phyloP scores from a whole-genome alignment of 2,797 vertebrate genomes.

The Scolopax rusticola region DNA sequence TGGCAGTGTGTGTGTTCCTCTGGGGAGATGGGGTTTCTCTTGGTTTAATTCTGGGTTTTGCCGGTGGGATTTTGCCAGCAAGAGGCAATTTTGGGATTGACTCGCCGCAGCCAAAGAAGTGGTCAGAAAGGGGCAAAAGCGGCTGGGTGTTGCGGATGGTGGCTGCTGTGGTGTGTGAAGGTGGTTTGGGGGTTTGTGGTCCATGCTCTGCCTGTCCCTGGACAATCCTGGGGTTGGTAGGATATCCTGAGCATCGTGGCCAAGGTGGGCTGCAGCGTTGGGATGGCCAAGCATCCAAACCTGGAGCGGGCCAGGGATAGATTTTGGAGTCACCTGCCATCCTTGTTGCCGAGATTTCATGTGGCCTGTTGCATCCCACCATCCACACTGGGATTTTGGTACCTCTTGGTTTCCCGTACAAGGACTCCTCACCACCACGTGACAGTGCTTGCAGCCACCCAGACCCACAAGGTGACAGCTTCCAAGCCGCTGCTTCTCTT shows the following conservation, averaged over 20 bases:
- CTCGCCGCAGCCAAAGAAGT: not conserved
- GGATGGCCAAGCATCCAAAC: not conserved
- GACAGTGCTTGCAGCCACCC: not conserved
- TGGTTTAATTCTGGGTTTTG: not conserved
- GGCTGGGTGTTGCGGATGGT: rapidly evolving
- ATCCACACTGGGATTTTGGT: not conserved
- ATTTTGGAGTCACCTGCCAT: not conserved
- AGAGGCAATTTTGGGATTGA: not conserved
- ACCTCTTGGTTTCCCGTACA: not conserved
- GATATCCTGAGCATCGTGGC: not conserved
- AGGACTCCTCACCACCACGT: not conserved
- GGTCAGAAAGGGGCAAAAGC: not conserved
- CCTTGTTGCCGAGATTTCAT: not conserved
- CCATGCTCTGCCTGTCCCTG: not conserved
- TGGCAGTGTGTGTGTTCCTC: rapidly evolving
- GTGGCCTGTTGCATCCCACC: not conserved
- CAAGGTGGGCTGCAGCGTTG: not conserved
- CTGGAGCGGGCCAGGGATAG: not conserved
- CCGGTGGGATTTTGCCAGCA: not conserved
- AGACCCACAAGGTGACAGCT: not conserved
- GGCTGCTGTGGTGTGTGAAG: rapidly evolving
- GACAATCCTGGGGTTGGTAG: not conserved
- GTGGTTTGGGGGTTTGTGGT: not conserved
- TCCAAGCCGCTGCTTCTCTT: not conserved
- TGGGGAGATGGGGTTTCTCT: not conserved